These are phyloP conservation scores for Saguinus midas DNA, from an alignment of 2,113 vertebrate species.

Conservation along the genomic window DNA sequence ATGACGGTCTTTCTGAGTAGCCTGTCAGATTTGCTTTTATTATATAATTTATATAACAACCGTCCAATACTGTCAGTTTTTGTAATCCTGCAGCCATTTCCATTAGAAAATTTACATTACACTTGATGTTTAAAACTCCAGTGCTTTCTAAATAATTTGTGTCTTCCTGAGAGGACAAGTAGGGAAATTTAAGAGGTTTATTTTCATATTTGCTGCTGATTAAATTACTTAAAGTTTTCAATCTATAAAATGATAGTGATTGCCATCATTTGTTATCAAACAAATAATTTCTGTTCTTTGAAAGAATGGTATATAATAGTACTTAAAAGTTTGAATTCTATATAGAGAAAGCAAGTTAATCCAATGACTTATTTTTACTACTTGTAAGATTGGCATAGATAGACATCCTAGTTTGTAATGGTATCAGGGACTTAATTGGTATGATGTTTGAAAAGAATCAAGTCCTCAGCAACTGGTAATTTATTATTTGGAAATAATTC, in stretches of 20 bases:
- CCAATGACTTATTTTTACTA: background rate
- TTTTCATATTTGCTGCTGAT: background rate
- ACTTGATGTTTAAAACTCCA: background rate
- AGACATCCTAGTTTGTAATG: background rate
- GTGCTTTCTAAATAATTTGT: background rate
- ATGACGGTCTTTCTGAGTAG: background rate
- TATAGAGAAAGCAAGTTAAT: background rate
- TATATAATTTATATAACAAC: background rate
- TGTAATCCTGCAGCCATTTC: background rate
- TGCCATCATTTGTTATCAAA: background rate
- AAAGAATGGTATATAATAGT: background rate
- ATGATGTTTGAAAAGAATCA: background rate
- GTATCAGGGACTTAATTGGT: background rate
- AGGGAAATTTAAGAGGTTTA: background rate
- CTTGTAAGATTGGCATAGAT: background rate
- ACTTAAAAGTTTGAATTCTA: background rate
- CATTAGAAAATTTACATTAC: background rate
- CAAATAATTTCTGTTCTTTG: slow-evolving; percentile 5
- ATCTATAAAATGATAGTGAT: background rate
- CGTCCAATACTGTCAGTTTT: background rate
- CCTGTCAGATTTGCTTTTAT: background rate
- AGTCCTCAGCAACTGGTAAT: background rate
- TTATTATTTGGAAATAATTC: background rate
- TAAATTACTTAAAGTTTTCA: background rate
- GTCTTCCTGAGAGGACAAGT: background rate